These are phyloP conservation scores for Lasaia peninsularis DNA, from an alignment of 1,140 invertebrate genomes.

Conservation along the genomic window DNA sequence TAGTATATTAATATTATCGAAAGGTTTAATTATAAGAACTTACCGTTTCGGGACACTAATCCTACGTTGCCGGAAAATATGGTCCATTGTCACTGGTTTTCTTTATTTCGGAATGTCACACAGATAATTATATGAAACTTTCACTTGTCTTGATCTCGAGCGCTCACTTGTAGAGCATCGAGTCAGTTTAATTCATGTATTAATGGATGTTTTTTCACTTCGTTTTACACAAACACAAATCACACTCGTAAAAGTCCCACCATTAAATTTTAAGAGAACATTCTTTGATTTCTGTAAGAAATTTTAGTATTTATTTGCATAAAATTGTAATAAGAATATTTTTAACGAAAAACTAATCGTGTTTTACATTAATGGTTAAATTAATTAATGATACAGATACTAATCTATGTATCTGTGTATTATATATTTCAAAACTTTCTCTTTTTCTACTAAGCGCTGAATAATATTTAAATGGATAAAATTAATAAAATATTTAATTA, in stretches of 20 bases:
- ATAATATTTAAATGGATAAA: no score
- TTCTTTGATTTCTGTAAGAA: background rate
- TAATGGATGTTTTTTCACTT: conserved; percentile 9
- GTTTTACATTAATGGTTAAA: background rate
- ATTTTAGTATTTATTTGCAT: background rate
- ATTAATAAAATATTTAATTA: no score
- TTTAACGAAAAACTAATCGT: background rate
- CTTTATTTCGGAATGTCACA: conserved; percentile 49
- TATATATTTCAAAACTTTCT: no score
- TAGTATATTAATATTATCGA: no score
- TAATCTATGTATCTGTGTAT: no score
- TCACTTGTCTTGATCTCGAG: conserved; percentile 54
- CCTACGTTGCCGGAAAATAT: conserved; percentile 66
- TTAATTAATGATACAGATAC: no score
- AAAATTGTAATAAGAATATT: background rate
- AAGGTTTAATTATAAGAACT: conserved; percentile 31
- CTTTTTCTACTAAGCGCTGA: no score
- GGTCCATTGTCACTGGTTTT: conserved; percentile 62
- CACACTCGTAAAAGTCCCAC: conserved; percentile 4
- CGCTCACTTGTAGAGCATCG: conserved; percentile 13
- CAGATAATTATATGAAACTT: conserved; percentile 59
- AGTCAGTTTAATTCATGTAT: conserved; percentile 12
- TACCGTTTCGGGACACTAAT: conserved; percentile 67
- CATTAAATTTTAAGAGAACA: background rate
- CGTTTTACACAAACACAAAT: conserved; percentile 19